A percentile compares a stretch with the other conserved stretches of the same genome.
Conservation (phyloP, 2,888 invertebrate species). For the Steromphala cineraria region DNA sequence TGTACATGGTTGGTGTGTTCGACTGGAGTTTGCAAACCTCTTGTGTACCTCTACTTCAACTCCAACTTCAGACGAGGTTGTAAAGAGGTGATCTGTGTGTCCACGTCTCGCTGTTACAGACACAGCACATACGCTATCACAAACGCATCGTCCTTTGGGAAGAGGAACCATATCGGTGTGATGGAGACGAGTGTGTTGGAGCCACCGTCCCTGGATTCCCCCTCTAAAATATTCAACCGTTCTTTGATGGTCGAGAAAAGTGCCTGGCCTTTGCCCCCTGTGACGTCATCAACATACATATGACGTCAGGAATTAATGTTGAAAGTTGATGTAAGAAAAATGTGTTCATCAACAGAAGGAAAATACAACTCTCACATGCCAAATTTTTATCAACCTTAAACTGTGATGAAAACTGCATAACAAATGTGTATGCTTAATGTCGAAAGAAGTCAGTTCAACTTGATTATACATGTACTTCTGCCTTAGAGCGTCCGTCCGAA, state of each 20-base stretch:
- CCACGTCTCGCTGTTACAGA: conserved; percentile 70
- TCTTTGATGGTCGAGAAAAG: conserved; percentile 46
- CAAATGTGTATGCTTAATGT: no score
- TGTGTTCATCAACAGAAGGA: no score
- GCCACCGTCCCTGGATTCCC: conserved; percentile 40
- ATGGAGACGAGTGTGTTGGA: conserved; percentile 47
- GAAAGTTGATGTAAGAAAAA: no score
- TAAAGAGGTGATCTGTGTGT: conserved; percentile 72
- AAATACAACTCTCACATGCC: no score
- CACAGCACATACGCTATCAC: conserved; percentile 71
- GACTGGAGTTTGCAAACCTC: conserved; percentile 60
- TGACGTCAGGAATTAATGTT: conserved; percentile 3
- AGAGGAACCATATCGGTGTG: conserved; percentile 69
- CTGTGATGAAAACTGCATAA: no score
- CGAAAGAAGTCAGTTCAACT: no score
- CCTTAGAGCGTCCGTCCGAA: no score
- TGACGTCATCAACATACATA: conserved; percentile 43
- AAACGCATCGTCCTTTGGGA: conserved; percentile 64
- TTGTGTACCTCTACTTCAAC: conserved; percentile 68
- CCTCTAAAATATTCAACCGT: conserved; percentile 57
- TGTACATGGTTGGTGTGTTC: conserved; percentile 49
- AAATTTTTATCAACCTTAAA: no score
- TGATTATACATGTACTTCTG: no score
- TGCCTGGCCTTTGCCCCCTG: conserved; percentile 50
- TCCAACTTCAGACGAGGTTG: conserved; percentile 73